Percentiles rank a stretch among this genome's conserved stretches.
phyloP scores from a whole-genome alignment of 2,888 invertebrate genomes.

The Fissipunctia ypsillon region DNA sequence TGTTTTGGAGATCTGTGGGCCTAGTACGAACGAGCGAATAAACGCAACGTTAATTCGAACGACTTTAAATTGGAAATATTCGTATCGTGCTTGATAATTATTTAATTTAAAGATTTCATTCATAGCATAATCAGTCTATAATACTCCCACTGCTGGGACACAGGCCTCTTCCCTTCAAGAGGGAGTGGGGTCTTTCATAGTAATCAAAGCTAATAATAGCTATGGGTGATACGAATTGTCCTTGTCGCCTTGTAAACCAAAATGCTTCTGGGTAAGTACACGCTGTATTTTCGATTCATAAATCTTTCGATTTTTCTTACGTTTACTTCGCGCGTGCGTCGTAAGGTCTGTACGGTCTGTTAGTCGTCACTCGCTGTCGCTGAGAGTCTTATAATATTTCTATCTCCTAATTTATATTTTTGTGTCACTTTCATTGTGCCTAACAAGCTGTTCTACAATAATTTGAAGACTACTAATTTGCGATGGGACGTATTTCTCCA shows the following conservation, averaged over 20 bases:
- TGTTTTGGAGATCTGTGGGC: constrained; percentile 7
- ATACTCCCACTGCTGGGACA: no score
- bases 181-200: no score
- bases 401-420: not conserved
- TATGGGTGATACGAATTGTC: not conserved
- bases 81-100: no score
- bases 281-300: not conserved
- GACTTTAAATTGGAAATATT: no score
- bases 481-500: no score
- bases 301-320: not conserved
- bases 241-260: not conserved
- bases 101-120: not conserved
- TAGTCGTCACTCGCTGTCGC: no score
- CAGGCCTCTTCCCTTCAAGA: no score
- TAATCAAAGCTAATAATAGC: not conserved
- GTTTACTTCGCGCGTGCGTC: not conserved
- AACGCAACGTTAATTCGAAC: not conserved
- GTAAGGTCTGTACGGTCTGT: not conserved
- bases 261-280: not conserved
- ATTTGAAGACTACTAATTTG: no score
- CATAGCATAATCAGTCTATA: no score
- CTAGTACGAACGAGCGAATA: not conserved
- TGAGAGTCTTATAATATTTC: not conserved
- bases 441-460: no score
- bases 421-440: no score